Conservation (phyloP, 2,113 vertebrate genomes). For the Pelobates fuscus region DNA sequence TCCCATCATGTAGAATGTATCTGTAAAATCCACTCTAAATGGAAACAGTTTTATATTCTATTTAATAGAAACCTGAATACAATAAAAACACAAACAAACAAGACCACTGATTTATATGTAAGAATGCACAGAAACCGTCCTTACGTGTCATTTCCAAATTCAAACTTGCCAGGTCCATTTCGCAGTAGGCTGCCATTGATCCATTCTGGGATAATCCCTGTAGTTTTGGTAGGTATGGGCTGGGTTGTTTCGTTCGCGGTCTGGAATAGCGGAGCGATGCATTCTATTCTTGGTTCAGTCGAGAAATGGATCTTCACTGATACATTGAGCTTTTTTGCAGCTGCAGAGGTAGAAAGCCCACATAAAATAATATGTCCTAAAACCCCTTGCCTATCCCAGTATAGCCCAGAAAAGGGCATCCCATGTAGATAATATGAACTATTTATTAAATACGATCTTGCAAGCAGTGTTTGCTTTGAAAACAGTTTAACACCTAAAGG, state of each 20-base stretch:
- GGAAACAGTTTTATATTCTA: too few species aligned
- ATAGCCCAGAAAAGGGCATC: too few species aligned
- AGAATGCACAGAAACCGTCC: constrained; percentile 30
- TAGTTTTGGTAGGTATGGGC: constrained; percentile 68
- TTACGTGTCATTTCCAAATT: constrained; percentile 89
- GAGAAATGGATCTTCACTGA: constrained; percentile 53
- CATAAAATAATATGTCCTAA: too few species aligned
- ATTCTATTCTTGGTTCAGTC: constrained; percentile 65
- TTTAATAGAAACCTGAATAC: too few species aligned
- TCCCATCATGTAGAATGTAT: too few species aligned
- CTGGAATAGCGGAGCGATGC: constrained; percentile 71
- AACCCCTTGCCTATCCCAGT: too few species aligned
- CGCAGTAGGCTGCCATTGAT: constrained; percentile 82
- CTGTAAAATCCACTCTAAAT: too few species aligned
- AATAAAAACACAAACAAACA: background rate
- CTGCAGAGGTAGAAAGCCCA: constrained; percentile 16
- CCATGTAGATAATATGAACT: too few species aligned
- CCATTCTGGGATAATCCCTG: constrained; percentile 83
- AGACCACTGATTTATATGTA: background rate
- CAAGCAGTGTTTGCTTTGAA: too few species aligned
- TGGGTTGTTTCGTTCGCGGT: constrained; percentile 77
- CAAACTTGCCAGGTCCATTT: constrained; percentile 90
- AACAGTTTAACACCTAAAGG: too few species aligned
- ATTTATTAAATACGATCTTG: too few species aligned
- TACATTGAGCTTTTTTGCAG: background rate